These are phyloP conservation scores for Henicopernis longicauda DNA, from an alignment of 2,113 vertebrate genomes.

Conservation along the genomic window DNA sequence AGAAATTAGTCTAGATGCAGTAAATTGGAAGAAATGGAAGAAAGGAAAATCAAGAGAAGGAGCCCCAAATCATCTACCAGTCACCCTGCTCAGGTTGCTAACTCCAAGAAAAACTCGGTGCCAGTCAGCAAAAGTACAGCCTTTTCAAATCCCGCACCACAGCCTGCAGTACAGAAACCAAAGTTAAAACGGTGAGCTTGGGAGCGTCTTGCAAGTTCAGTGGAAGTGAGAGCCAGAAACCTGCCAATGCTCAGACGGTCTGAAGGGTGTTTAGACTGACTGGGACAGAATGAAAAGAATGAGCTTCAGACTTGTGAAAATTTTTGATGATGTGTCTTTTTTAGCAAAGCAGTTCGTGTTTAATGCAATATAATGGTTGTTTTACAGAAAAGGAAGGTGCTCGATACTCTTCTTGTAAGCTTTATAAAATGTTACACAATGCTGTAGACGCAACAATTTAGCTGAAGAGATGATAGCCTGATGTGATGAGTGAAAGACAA, in stretches of 20 bases:
- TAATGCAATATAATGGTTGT: background rate
- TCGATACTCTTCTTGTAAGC: background rate
- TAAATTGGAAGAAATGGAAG: slow-evolving; percentile 81
- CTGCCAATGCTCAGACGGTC: background rate
- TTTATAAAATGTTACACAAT: background rate
- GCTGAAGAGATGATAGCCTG: background rate
- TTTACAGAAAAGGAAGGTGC: background rate
- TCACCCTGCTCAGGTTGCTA: slow-evolving; percentile 72
- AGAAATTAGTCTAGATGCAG: background rate
- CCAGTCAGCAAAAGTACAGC: slow-evolving; percentile 79
- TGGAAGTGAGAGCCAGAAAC: background rate
- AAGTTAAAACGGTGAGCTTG: slow-evolving; percentile 82
- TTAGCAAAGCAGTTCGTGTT: background rate
- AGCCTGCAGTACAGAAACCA: slow-evolving; percentile 80
- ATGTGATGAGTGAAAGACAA: background rate
- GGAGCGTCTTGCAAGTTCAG: background rate
- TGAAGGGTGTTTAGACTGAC: background rate
- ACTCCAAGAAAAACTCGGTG: slow-evolving; percentile 76
- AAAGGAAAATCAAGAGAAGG: slow-evolving; percentile 89
- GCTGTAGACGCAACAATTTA: background rate
- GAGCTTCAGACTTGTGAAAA: background rate
- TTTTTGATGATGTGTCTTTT: background rate
- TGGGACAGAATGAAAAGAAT: background rate
- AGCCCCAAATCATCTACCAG: slow-evolving; percentile 83
- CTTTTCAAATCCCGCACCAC: slow-evolving; percentile 76